phyloP scores from a whole-genome alignment of 2,113 vertebrate species.

The Heliornis fulica region DNA sequence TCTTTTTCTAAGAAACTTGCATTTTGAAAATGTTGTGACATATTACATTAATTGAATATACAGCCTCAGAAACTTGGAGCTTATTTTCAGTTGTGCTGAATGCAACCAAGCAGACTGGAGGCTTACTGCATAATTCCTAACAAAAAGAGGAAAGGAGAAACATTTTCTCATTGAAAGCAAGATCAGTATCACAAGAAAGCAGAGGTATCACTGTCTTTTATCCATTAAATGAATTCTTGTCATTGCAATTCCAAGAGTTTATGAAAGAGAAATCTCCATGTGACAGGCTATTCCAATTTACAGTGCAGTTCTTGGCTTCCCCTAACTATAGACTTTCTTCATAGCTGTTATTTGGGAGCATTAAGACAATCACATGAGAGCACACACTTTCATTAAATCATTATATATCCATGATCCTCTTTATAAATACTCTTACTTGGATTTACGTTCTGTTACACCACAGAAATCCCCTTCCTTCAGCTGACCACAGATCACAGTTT shows the following conservation, averaged over 20 bases:
- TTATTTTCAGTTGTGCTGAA: conserved; percentile 46
- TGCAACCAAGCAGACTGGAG: neutral
- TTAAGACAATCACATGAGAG: conserved; percentile 3
- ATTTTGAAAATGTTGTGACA: conserved; percentile 72
- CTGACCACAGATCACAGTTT: neutral
- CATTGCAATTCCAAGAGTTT: neutral
- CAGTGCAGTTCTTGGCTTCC: neutral
- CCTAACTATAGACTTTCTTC: neutral
- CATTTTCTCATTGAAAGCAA: neutral
- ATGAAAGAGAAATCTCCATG: neutral
- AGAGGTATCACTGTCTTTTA: neutral
- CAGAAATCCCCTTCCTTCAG: neutral
- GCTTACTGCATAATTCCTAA: neutral
- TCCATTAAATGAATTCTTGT: neutral
- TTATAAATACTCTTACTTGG: neutral
- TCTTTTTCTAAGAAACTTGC: conserved; percentile 62
- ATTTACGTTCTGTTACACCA: neutral
- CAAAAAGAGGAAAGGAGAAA: neutral
- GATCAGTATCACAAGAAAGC: neutral
- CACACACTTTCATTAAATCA: conserved; percentile 39
- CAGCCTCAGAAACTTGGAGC: conserved; percentile 41
- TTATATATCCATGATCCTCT: neutral
- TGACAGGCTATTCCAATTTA: neutral
- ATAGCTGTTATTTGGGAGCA: neutral
- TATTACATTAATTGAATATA: conserved; percentile 65